Evolutionary conservation across 1,140 invertebrate genomes (phyloP).

Genomic region (Wasmannia auropunctata): DNA sequence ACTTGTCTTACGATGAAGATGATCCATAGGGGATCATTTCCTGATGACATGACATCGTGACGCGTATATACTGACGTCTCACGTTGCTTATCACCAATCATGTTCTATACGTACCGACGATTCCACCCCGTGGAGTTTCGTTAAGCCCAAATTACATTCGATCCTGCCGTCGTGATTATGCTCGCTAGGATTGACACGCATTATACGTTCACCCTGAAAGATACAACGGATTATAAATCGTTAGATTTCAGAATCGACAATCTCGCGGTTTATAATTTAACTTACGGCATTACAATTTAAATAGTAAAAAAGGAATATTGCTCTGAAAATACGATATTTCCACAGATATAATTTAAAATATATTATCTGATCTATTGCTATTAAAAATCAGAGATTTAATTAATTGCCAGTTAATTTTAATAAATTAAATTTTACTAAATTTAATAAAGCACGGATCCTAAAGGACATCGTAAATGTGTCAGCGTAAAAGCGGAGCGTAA

Average conservation of each 20-base stretch:
- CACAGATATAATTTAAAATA: background rate
- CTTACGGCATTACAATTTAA: background rate
- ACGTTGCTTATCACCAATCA: constrained; percentile 30
- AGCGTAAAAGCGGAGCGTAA: background rate
- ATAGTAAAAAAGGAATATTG: background rate
- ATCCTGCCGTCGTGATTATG: background rate
- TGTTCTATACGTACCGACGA: constrained; percentile 10
- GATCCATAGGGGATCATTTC: constrained; percentile 18
- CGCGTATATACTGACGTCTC: constrained; percentile 7
- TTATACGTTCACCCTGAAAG: background rate
- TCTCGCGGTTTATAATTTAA: too few species aligned
- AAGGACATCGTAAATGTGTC: background rate
- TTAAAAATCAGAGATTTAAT: background rate
- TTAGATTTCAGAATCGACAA: background rate
- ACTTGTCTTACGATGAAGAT: background rate
- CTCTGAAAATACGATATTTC: background rate
- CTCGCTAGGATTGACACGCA: background rate
- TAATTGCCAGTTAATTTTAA: background rate
- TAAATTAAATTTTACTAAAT: background rate
- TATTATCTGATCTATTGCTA: background rate
- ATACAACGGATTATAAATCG: background rate
- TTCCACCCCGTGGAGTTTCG: background rate
- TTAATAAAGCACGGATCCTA: background rate
- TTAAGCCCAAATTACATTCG: constrained; percentile 32
- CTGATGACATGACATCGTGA: constrained; percentile 28